phyloP scores from a whole-genome alignment of 2,797 vertebrate species.

The Gymnodraco acuticeps region DNA sequence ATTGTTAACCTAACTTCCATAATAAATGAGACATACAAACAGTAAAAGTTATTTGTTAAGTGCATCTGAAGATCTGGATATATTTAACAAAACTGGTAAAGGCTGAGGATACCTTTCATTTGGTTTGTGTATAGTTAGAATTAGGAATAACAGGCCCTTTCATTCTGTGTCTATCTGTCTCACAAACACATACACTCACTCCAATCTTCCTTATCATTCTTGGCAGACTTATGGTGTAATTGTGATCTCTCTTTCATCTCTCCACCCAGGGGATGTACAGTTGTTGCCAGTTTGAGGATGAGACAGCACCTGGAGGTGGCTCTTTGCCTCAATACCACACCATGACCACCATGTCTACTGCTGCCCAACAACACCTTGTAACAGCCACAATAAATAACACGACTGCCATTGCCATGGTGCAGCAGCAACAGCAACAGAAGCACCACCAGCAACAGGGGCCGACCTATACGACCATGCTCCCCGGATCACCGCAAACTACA shows the following conservation, averaged over 20 bases:
- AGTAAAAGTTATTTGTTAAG: background rate
- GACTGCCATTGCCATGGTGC: constrained; percentile 81
- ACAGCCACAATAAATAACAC: constrained; percentile 83
- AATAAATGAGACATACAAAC: background rate
- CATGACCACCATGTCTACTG: constrained; percentile 79
- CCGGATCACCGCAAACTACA: constrained; percentile 77
- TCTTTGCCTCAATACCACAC: constrained; percentile 85
- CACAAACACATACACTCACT: constrained; percentile 21
- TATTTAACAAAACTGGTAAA: background rate
- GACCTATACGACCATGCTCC: constrained; percentile 83
- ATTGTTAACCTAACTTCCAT: background rate
- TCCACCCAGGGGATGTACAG: constrained; percentile 93
- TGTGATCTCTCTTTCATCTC: constrained; percentile 52
- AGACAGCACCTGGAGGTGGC: constrained; percentile 77
- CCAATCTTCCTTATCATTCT: constrained; percentile 19
- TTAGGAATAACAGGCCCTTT: constrained; percentile 4
- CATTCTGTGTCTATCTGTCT: constrained; percentile 10
- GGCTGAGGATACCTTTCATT: constrained; percentile 1
- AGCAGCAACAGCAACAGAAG: constrained; percentile 82
- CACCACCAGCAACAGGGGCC: constrained; percentile 84
- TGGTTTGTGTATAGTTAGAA: constrained; percentile 14
- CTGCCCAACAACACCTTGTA: constrained; percentile 80
- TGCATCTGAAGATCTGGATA: background rate
- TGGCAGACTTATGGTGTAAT: constrained; percentile 54
- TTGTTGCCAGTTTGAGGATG: constrained; percentile 93